These are phyloP conservation scores for Petrolisthes cinctipes DNA, from an alignment of 2,888 invertebrate genomes.

Conservation along the genomic window DNA sequence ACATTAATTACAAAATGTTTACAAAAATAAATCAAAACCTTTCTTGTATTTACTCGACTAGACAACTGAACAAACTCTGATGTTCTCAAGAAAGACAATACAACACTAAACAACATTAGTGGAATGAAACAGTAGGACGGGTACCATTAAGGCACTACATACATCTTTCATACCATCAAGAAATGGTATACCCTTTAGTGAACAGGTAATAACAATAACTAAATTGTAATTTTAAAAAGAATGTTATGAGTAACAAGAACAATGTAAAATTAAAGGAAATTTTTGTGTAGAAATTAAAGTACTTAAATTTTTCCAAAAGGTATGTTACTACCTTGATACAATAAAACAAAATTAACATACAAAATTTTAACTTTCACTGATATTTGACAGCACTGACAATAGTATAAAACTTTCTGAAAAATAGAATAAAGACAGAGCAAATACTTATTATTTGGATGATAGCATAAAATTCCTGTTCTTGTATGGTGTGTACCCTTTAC, in stretches of 20 bases:
- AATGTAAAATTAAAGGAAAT: conserved; percentile 40
- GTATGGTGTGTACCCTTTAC: conserved; percentile 15
- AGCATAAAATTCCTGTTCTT: conserved; percentile 35
- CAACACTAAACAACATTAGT: conserved; percentile 51
- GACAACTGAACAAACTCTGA: conserved; percentile 52
- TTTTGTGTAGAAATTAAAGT: conserved; percentile 36
- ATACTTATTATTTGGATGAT: conserved; percentile 5
- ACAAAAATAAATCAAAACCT: conserved; percentile 57
- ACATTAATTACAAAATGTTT: conserved; percentile 56
- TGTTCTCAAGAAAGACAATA: conserved; percentile 40
- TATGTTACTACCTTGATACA: conserved; percentile 39
- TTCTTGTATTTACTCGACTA: conserved; percentile 53
- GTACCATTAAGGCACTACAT: conserved; percentile 56
- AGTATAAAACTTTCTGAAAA: background rate
- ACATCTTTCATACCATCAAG: conserved; percentile 42
- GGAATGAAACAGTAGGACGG: conserved; percentile 56
- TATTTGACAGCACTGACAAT: conserved; percentile 8
- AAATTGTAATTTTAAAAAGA: conserved; percentile 33
- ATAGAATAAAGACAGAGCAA: background rate
- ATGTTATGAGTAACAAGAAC: conserved; percentile 14
- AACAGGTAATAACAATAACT: conserved; percentile 31
- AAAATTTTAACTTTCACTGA: conserved; percentile 9
- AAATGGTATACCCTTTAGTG: conserved; percentile 32
- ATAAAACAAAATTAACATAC: conserved; percentile 27
- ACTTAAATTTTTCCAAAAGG: conserved; percentile 23